Percentiles rank a stretch among this genome's conserved stretches.
Conservation (phyloP, 2,888 invertebrate genomes). For the Amitus sp. region DNA sequence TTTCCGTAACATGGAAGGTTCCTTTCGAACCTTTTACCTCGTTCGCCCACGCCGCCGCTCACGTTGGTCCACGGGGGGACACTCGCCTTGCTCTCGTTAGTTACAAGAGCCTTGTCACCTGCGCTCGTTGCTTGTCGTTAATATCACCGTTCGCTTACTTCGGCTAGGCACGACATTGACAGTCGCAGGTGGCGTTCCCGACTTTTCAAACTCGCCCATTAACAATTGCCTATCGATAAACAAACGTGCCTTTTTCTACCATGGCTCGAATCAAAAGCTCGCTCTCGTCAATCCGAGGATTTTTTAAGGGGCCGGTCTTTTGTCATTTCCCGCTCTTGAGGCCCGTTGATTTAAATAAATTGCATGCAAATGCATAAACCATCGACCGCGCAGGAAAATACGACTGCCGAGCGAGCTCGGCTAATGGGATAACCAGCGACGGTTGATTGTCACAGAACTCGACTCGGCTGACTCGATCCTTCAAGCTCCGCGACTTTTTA, state of each 20-base stretch:
- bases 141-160: conserved; percentile 45
- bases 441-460: conserved; percentile 7
- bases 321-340: too few relatives aligned
- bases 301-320: too few relatives aligned
- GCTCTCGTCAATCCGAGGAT: too few relatives aligned
- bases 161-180: conserved; percentile 29
- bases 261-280: too few relatives aligned
- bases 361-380: conserved; percentile 13
- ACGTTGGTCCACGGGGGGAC: conserved; percentile 6
- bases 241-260: neutral
- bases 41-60: conserved; percentile 38
- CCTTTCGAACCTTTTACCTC: conserved; percentile 33
- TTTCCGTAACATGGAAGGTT: conserved; percentile 32
- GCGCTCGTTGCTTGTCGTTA: conserved; percentile 34
- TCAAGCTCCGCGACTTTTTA: neutral
- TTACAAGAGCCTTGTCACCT: conserved; percentile 43
- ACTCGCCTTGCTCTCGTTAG: conserved; percentile 37
- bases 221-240: neutral
- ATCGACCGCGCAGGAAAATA: conserved; percentile 9
- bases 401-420: conserved; percentile 8
- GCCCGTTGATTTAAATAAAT: conserved; percentile 10
- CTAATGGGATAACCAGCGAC: conserved; percentile 14
- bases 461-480: conserved; percentile 2
- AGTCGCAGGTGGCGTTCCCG: conserved; percentile 22
- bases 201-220: conserved; percentile 1